Percentiles rank a stretch among this genome's conserved stretches.
phyloP scores from a whole-genome alignment of 2,888 invertebrate species.

The Synanthedon andrenaeformis region DNA sequence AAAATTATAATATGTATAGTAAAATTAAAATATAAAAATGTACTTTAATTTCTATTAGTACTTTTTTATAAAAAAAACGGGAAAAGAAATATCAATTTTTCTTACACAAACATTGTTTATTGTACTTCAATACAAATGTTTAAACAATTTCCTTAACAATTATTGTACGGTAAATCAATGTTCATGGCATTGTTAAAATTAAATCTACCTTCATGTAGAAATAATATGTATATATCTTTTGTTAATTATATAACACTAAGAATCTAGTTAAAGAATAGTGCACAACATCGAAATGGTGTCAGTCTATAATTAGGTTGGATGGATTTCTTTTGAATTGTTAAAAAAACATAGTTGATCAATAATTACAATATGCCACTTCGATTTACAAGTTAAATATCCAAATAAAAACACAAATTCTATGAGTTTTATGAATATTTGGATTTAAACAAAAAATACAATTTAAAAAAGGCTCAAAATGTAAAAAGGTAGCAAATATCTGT shows the following conservation, averaged over 20 bases:
- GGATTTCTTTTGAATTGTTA: conserved; percentile 42
- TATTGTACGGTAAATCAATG: conserved; percentile 21
- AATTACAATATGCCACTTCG: not conserved
- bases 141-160: conserved; percentile 49
- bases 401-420: not conserved
- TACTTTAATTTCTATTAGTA: too few species aligned
- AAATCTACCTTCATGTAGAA: conserved; percentile 20
- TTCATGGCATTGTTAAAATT: conserved; percentile 34
- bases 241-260: conserved; percentile 34
- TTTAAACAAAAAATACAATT: not conserved
- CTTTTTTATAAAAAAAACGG: too few species aligned
- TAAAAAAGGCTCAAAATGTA: too few species aligned
- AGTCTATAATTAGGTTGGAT: conserved; percentile 69
- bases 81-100: too few species aligned
- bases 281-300: conserved; percentile 65
- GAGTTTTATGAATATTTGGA: not conserved
- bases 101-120: conserved; percentile 17
- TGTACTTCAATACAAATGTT: conserved; percentile 34
- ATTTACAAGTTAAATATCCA: not conserved
- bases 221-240: conserved; percentile 21
- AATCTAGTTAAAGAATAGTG: conserved; percentile 58
- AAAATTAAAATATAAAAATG: too few species aligned
- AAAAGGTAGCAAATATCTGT: too few species aligned
- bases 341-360: conserved; percentile 24
- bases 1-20: too few species aligned